phyloP scores from a whole-genome alignment of 2,888 invertebrate species.

The Volucella zonaria region DNA sequence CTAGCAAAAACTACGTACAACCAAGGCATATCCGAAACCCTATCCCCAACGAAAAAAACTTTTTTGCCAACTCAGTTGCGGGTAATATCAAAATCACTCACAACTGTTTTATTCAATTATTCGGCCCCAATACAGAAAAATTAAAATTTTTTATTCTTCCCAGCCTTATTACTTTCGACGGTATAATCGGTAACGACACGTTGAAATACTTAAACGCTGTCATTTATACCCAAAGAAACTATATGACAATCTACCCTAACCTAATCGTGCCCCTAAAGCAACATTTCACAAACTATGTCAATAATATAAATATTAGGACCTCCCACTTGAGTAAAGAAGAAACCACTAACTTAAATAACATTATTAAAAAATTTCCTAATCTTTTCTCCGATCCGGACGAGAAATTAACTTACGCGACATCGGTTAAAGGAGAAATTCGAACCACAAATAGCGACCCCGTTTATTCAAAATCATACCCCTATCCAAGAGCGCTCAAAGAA shows the following conservation, averaged over 20 bases:
- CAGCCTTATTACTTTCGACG: constrained; percentile 37
- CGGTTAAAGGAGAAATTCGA: too few relatives aligned
- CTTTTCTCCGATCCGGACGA: constrained; percentile 34
- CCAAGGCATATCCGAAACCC: constrained; percentile 35
- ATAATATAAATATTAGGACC: constrained; percentile 32
- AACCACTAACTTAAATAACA: constrained; percentile 5
- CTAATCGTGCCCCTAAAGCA: too few relatives aligned
- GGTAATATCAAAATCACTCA: constrained; percentile 51
- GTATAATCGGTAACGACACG: constrained; percentile 29
- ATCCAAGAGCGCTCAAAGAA: too few relatives aligned
- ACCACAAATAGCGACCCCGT: too few relatives aligned
- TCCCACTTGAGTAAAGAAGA: constrained; percentile 38
- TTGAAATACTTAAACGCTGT: too few relatives aligned
- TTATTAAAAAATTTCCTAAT: background rate
- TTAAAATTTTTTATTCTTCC: constrained; percentile 28
- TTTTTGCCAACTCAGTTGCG: constrained; percentile 53
- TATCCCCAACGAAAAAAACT: constrained; percentile 47
- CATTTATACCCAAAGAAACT: too few relatives aligned
- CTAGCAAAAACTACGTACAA: constrained; percentile 35
- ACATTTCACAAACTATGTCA: too few relatives aligned
- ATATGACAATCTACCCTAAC: too few relatives aligned
- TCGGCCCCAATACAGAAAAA: constrained; percentile 21
- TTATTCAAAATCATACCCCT: too few relatives aligned
- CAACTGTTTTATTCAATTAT: constrained; percentile 23
- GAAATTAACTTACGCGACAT: too few relatives aligned